phyloP scores from a whole-genome alignment of 2,888 invertebrate genomes.

The Polyommatus iphigenia region DNA sequence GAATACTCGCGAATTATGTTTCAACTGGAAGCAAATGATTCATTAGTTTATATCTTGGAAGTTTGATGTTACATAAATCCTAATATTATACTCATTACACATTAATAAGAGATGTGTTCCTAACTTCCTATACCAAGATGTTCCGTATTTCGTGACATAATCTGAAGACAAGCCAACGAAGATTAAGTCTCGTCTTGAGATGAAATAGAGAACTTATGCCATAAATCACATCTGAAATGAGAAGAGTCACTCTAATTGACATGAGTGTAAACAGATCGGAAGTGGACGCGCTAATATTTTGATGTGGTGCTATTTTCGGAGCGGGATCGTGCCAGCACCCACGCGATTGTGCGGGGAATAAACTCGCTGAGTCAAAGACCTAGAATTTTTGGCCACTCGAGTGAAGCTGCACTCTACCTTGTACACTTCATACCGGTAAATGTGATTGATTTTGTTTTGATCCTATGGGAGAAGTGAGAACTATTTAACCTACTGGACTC shows the following conservation, averaged over 20 bases:
- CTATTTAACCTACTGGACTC: background rate
- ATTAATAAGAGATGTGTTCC: too few species aligned
- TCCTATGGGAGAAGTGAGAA: background rate
- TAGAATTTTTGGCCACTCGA: background rate
- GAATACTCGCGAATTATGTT: too few species aligned
- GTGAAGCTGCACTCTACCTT: constrained; percentile 11
- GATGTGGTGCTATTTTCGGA: constrained; percentile 19
- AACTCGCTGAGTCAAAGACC: constrained; percentile 26
- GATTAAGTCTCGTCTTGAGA: background rate
- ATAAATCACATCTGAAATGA: background rate
- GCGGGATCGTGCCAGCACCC: constrained; percentile 13
- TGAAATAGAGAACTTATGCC: background rate
- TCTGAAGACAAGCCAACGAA: background rate
- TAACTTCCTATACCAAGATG: background rate
- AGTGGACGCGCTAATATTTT: constrained; percentile 22
- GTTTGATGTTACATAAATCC: too few species aligned
- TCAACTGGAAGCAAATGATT: too few species aligned
- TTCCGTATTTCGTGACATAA: background rate
- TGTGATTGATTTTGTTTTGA: background rate
- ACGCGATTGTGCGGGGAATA: constrained; percentile 13
- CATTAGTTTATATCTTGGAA: too few species aligned
- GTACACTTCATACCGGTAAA: background rate
- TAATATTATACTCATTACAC: too few species aligned
- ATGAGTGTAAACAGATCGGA: constrained; percentile 18
- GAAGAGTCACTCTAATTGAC: constrained; percentile 8